Conservation (phyloP, 2,888 invertebrate genomes). For the Mellilla xanthometata region DNA sequence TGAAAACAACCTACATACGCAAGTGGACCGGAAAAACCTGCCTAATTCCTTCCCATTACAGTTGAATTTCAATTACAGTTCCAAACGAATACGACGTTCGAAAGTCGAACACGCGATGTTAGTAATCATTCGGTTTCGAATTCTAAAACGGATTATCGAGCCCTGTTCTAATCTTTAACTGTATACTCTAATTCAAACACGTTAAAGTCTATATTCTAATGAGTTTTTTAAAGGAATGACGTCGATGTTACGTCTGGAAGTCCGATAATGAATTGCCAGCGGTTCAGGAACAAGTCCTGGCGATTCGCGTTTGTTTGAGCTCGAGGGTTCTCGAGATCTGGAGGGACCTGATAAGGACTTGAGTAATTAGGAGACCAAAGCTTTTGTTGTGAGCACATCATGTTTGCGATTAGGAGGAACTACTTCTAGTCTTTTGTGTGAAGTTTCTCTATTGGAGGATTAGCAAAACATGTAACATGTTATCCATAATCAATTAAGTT, state of each 20-base stretch:
- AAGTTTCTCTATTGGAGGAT: too few relatives aligned
- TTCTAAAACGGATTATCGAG: constrained; percentile 68
- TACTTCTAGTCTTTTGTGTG: too few relatives aligned
- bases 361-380: constrained; percentile 25
- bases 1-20: constrained; percentile 64
- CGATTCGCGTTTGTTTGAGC: constrained; percentile 44
- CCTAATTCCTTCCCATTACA: constrained; percentile 49
- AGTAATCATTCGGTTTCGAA: constrained; percentile 78
- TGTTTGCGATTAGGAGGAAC: too few relatives aligned
- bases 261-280: constrained; percentile 76
- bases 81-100: constrained; percentile 61
- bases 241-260: constrained; percentile 67
- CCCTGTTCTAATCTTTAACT: constrained; percentile 34
- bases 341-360: constrained; percentile 32
- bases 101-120: constrained; percentile 61
- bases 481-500: too few relatives aligned
- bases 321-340: constrained; percentile 44
- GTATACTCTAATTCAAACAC: constrained; percentile 27
- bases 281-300: constrained; percentile 66
- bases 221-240: constrained; percentile 43
- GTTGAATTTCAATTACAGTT: constrained; percentile 49
- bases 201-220: constrained; percentile 36
- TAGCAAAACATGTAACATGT: too few relatives aligned
- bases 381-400: constrained; percentile 6
- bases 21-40: constrained; percentile 43